Conservation (phyloP, 2,888 invertebrate genomes). For the Balanococcus diminutus region DNA sequence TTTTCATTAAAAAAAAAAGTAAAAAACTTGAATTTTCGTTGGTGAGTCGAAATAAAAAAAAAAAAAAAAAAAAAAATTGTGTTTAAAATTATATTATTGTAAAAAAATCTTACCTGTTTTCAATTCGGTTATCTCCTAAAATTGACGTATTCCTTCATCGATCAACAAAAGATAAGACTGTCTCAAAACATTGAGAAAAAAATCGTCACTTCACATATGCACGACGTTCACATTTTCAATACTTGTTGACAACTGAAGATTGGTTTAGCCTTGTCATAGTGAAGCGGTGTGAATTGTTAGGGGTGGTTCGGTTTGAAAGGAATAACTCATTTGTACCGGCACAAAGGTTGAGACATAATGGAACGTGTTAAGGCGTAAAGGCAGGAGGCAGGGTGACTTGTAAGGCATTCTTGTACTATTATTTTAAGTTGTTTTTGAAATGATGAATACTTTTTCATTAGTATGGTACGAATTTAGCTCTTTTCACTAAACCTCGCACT, state of each 20-base stretch:
- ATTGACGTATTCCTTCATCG: no score
- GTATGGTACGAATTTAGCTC: no score
- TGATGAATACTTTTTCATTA: no score
- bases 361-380: neutral
- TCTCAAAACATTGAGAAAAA: neutral
- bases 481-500: no score
- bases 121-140: neutral
- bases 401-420: no score
- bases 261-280: neutral
- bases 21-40: no score
- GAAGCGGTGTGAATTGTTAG: neutral
- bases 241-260: slow-evolving; percentile 19
- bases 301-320: neutral
- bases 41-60: no score
- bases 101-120: neutral
- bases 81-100: no score
- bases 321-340: neutral
- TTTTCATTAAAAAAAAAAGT: no score
- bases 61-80: no score
- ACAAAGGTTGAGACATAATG: slow-evolving; percentile 2
- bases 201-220: neutral
- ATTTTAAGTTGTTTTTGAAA: no score
- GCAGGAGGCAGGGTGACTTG: neutral
- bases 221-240: neutral
- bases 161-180: no score